phyloP scores from a whole-genome alignment of 2,888 invertebrate species.

The Seira ritae region DNA sequence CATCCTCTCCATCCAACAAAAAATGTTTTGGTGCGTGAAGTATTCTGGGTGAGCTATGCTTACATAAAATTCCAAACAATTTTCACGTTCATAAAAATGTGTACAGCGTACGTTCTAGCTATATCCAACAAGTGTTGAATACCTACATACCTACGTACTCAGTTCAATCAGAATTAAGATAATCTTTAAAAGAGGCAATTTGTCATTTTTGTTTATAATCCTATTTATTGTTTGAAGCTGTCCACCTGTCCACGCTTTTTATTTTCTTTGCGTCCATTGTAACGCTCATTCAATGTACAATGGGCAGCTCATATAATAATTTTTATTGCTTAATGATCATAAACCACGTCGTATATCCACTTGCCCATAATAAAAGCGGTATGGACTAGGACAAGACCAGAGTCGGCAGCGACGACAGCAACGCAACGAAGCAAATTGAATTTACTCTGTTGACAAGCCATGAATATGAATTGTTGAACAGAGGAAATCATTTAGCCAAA shows the following conservation, averaged over 20 bases:
- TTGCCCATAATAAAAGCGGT: background rate
- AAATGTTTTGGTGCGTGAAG: too few species aligned
- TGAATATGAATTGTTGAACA: background rate
- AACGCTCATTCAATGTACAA: too few species aligned
- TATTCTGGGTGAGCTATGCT: too few species aligned
- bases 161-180: background rate
- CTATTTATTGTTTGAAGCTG: conserved; percentile 55
- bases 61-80: too few species aligned
- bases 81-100: too few species aligned
- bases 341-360: background rate
- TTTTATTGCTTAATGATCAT: conserved; percentile 56
- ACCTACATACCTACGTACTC: too few species aligned
- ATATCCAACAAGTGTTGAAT: too few species aligned
- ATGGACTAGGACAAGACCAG: background rate
- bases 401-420: background rate
- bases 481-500: background rate
- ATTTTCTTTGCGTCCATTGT: conserved; percentile 7
- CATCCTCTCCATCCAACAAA: too few species aligned
- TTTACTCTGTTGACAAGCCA: background rate
- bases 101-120: too few species aligned
- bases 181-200: conserved; percentile 40
- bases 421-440: background rate
- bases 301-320: conserved; percentile 23
- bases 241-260: conserved; percentile 43
- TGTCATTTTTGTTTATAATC: conserved; percentile 64